Base-by-base conservation (phyloP, 2,888 invertebrate species). In the Campoletis raptor region DNA sequence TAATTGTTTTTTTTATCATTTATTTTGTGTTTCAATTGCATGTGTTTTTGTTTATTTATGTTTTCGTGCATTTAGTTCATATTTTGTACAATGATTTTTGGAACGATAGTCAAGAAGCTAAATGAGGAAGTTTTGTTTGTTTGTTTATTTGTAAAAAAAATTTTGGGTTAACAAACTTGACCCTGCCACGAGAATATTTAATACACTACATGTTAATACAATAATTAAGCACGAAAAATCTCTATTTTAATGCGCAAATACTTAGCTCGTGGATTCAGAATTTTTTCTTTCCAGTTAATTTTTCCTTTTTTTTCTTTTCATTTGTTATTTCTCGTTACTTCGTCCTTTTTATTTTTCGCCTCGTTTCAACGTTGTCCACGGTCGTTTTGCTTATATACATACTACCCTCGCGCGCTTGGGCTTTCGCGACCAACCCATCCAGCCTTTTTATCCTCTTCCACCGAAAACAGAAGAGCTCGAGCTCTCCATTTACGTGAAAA, bases 211-310 rank as follows among this genome's bases (percentile, higher is more conserved):
- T 8, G 57, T 45, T 42, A 66, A 61, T 73, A 37, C 15, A 52
- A 72, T 37, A 81, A 73, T 24, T n/a, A n/a, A n/a, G 64, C 42
- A 48, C 48, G 45, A 37, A 40, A 54, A 61, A 81, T 83, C 69
- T 78, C 81, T 30, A 69, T 74, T 77, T 67, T 82, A 77, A 86
- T 81, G 80, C 76, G 79, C 61, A 79, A 82, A 85, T 82, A 83
- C 80, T 30, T 30, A 30, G 30, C 82, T 70, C 80, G 57, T 57
- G 21, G 54, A 42, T 69, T 36, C 54, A 40, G 30, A 66, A 57
- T 83, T 70, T 83, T 79, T 79, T 57, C 52, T 40, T 57, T 4
- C 9, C 8, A 52, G 42, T 10, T 42, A 42, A 10, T 42, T 10
- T 48, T 48, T 48, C 5, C 18, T 18, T 18, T 18, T 57, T 77